phyloP scores from a whole-genome alignment of 2,888 invertebrate species.

The Cordilura impudica region DNA sequence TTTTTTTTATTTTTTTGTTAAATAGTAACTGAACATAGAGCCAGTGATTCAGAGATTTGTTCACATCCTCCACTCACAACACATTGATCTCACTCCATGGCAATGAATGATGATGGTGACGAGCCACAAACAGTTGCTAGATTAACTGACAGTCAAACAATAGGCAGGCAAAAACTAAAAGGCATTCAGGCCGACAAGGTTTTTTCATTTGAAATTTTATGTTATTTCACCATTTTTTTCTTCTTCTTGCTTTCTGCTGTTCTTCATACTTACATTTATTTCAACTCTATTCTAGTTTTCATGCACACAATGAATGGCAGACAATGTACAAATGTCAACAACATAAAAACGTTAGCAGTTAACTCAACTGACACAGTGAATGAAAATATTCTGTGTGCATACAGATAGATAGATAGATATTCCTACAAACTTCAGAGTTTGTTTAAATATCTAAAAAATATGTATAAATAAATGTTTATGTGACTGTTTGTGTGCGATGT shows the following conservation, averaged over 20 bases:
- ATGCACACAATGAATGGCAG: constrained; percentile 69
- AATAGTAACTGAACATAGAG: constrained; percentile 59
- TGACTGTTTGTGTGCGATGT: constrained; percentile 37
- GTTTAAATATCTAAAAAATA: neutral
- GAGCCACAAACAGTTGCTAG: constrained; percentile 61
- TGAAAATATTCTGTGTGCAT: constrained; percentile 43
- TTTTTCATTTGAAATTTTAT: constrained; percentile 10
- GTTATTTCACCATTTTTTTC: constrained; percentile 22
- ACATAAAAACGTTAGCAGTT: constrained; percentile 62
- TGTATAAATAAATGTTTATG: constrained; percentile 26
- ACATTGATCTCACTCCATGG: neutral
- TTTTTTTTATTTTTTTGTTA: too few relatives aligned
- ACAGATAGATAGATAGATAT: neutral
- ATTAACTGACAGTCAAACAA: constrained; percentile 63
- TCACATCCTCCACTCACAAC: constrained; percentile 24
- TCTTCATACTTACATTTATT: constrained; percentile 39
- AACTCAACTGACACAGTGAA: constrained; percentile 63
- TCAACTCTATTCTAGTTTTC: constrained; percentile 50
- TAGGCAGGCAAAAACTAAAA: constrained; percentile 19
- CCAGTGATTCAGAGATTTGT: constrained; percentile 49
- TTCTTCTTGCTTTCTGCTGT: neutral
- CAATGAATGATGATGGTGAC: constrained; percentile 57
- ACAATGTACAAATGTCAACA: constrained; percentile 72
- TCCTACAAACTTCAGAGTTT: neutral
- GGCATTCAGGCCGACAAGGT: constrained; percentile 51